Base-by-base conservation (phyloP, 2,888 invertebrate species). In the Polymixis lichenea region DNA sequence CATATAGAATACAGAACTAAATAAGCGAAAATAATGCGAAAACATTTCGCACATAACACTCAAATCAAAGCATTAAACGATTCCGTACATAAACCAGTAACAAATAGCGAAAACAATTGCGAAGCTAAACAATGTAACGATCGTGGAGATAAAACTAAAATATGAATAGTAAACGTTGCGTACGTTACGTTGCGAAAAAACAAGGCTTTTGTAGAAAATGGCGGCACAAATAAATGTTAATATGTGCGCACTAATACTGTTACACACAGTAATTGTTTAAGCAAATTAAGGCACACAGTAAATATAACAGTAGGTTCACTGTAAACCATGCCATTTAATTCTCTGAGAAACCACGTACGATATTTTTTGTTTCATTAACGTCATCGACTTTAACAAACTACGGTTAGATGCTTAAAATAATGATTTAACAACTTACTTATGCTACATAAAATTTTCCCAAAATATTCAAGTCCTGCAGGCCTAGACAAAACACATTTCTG, bases 61-160 rank as follows among this genome's bases (percentile, higher is more conserved):
- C 68, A 69, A 71, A 70, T 76, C 68, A 55, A 69, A 67, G 66
- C 55, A 82, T 76, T 82, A 84, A 81, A 85, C 68, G 82, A 46
- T 68, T 71, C 75, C 82, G 56, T 82, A 81, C 68, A 74, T 61
- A 75, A 65, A 70, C 13, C 65, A 49, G 62, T 58, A 58, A 71
- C 71, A 83, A 61, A 83, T 78, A 69, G 62, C 67, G 66, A 61
- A 77, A 72, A 75, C 82, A 71, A 84, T 71, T 56, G 62, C 70
- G 22, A 19, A 61, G 61, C 72, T 71, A 74, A 76, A 82, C 71
- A 77, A 85, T 51, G 62, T 49, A 66, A 72, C 77, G 72, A 82
- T 72, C 28, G 28, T 25, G 3, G 11, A 73, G 70, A 83, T 85
- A 85, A 85, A 56, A 73, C 72, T 85, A 68, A 83, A 85, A 78